Base-by-base conservation (phyloP, 1,140 invertebrate genomes). In the Drosophila kanapiae region DNA sequence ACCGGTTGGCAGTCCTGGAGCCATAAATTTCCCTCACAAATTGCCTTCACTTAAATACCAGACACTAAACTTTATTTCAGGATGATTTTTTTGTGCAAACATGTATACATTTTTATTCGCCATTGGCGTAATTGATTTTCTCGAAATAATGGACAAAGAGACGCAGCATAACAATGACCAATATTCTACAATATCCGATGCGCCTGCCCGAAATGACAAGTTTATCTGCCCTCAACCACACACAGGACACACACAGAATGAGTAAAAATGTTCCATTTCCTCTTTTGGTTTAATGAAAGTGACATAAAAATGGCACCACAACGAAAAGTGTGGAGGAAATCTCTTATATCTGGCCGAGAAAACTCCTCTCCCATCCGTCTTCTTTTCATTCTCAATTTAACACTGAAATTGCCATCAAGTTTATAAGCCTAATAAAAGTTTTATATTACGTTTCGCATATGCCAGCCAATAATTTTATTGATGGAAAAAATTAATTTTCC, bases 381-480 rank as follows among this genome's bases (percentile, higher is more conserved):
- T 1, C 33, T 8, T 48, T 48, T 49, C 54, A 58, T 38, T 38
- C 6, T 18, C 68, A 45, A 54, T 51, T 49, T 42, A 59, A 74
- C 47, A 59, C 45, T 45, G 33, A 74, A 62, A 75, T 74, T 29
- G n/a, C 48, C 61, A 78, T 68, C 45, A 77, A 68, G 38, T 82
- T 87, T 87, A 86, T 83, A 77, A 63, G 71, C 54, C 38, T 40
- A 71, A 86, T 87, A 87, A 87, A 87, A 79, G 42, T 56, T 78
- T 68, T 43, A 78, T 70, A 61, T 70, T 67, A 38, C 42, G 23
- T n/a, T 47, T 59, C 37, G 18, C 37, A 59, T 71, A 70, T 76
- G 53, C 47, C 35, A 43, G 38, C 51, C 58, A 76, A 75, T 76
- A 76, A 76, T 76, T 42, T 47, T 11, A 56, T 60, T 60, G 48